These are phyloP conservation scores for Daktulosphaira vitifoliae DNA, from an alignment of 1,140 invertebrate genomes.

Conservation along the genomic window DNA sequence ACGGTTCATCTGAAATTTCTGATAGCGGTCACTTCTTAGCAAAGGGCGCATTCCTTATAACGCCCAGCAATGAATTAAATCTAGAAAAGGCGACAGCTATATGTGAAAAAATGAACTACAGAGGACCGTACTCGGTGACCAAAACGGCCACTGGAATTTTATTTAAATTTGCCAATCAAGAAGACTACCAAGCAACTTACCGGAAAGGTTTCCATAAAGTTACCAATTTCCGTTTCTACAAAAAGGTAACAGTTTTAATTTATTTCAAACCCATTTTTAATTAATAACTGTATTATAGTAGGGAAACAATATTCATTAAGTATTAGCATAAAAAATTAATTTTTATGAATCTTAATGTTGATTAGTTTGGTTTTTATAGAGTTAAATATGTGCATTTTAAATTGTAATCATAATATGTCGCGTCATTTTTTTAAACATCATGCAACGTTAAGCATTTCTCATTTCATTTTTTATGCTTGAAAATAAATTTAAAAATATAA, in stretches of 20 bases:
- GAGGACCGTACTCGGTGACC: conserved; percentile 70
- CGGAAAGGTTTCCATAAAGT: conserved; percentile 79
- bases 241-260: conserved; percentile 54
- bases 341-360: no score
- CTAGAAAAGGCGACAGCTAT: conserved; percentile 75
- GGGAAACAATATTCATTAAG: no score
- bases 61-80: conserved; percentile 70
- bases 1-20: conserved; percentile 38
- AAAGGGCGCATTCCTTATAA: conserved; percentile 68
- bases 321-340: no score
- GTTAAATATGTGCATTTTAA: no score
- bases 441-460: no score
- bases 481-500: no score
- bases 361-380: no score
- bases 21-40: conserved; percentile 43
- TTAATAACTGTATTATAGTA: no score
- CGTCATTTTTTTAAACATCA: no score
- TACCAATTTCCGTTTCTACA: conserved; percentile 64
- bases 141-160: conserved; percentile 79
- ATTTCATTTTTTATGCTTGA: no score
- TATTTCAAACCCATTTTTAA: no score
- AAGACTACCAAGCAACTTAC: conserved; percentile 73
- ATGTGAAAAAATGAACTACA: conserved; percentile 78
- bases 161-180: conserved; percentile 75
- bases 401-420: no score